Evolutionary conservation across 2,797 vertebrate species (phyloP), one percentile per base, ranked within the genome.

Genomic region (Poecilia picta): DNA sequence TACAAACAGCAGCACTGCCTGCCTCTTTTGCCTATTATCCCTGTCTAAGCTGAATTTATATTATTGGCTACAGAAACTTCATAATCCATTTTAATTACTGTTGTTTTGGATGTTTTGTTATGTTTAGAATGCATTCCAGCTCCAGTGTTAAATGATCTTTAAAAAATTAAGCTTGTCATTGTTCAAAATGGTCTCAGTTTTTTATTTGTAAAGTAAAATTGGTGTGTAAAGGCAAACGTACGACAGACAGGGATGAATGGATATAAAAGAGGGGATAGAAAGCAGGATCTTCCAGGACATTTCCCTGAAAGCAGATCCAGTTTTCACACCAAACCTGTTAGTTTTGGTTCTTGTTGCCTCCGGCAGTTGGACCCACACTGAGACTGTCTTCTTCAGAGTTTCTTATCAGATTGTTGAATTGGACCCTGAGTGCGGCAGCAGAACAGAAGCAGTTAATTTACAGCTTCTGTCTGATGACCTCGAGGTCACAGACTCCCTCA

Each of bases 401-500:
- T 36, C 64, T 39, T 39, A 11, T 23, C 36, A 23, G 64, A 39
- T 66, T 66, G 64, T 39, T 39, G 20, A 43, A 70, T n/a, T 13
- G 39, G 5, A 43, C 39, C 36, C 66, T n/a, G 39, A 70, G 12
- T 4, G 0, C 33, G 41, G 64, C 33, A 68, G 64, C 36, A 41
- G 39, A 25, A 70, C 39, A 71, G 25, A 45, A 71, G 68, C 68
- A 15, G 39, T 15, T 71, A n/a, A 71, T 71, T 71, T 71, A 45
- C 41, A n/a, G 25, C 68, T n/a, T 31, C 68, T 71, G 41, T 45
- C 25, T 71, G 39, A 45, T 45, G 39, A 71, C 41, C 68, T 45
- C 2, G 25, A 45, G 68, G n/a, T 71, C 68, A 71, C 68, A 71
- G 39, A 71, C 23, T 45, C 39, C 41, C 41, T 45, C 11, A 25